These are phyloP conservation scores for Apotomis capreana DNA, from an alignment of 2,888 invertebrate species.

Conservation along the genomic window DNA sequence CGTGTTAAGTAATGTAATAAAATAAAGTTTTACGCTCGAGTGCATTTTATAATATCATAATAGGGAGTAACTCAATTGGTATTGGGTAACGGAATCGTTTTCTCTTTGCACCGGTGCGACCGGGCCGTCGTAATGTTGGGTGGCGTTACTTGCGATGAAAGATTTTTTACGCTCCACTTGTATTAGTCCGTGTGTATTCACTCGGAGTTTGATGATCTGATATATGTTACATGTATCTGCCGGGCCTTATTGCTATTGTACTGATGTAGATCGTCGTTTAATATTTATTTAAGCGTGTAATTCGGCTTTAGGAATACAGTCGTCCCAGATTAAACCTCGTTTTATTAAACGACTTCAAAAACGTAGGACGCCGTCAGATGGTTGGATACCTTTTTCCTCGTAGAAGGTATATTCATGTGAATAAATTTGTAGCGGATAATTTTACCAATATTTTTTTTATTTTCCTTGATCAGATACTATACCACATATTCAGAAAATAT, in stretches of 20 bases:
- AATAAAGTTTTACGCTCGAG: background rate
- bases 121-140: conserved; percentile 53
- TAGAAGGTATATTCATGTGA: too few species aligned
- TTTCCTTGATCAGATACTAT: too few species aligned
- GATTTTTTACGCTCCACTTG: conserved; percentile 71
- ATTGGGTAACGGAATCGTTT: conserved; percentile 44
- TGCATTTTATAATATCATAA: conserved; percentile 21
- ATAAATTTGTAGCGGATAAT: too few species aligned
- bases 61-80: conserved; percentile 15
- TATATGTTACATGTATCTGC: conserved; percentile 28
- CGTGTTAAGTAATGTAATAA: background rate
- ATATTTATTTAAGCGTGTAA: too few species aligned
- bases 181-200: conserved; percentile 63
- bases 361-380: too few species aligned
- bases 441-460: too few species aligned
- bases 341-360: too few species aligned
- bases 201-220: conserved; percentile 48
- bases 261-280: too few species aligned
- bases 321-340: too few species aligned
- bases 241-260: too few species aligned
- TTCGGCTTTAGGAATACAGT: too few species aligned
- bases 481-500: too few species aligned
- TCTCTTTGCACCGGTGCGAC: conserved; percentile 47
- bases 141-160: conserved; percentile 55
- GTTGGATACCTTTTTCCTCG: background rate